Percentiles rank a stretch among this genome's conserved stretches.
phyloP scores from a whole-genome alignment of 1,140 invertebrate genomes.

The Heliconius eleuchia region DNA sequence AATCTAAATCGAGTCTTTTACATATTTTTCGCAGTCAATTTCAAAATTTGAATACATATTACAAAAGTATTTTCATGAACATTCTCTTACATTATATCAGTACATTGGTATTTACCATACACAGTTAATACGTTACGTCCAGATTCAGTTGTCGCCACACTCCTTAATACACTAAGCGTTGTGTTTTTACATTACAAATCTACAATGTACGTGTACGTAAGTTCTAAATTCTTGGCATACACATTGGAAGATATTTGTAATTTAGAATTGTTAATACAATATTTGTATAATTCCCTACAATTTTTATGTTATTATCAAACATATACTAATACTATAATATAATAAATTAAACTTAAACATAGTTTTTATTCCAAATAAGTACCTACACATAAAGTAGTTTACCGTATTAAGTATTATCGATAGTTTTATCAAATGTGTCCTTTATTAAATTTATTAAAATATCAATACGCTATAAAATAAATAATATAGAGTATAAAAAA shows the following conservation, averaged over 20 bases:
- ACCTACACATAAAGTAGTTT: not conserved
- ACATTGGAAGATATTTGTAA: constrained; percentile 45
- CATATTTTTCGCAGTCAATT: not conserved
- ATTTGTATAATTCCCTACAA: not conserved
- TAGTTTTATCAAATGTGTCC: not conserved
- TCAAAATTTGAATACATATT: not conserved
- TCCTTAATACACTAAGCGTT: not conserved
- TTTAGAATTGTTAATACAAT: not conserved
- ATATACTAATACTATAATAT: not conserved
- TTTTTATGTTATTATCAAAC: not conserved
- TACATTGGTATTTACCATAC: constrained; percentile 5
- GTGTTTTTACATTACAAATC: not conserved
- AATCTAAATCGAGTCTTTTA: not conserved
- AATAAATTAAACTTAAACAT: not conserved
- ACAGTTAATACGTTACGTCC: not conserved
- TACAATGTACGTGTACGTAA: not conserved
- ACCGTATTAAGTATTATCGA: not conserved
- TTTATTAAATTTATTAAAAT: not conserved
- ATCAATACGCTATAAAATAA: not conserved
- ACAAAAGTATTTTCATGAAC: not conserved
- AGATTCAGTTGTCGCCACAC: not conserved
- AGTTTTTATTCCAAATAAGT: not conserved
- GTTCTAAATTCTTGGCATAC: constrained; percentile 49
- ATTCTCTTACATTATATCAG: not conserved
- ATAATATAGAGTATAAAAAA: not conserved